Evolutionary conservation across 1,140 invertebrate species (phyloP), one percentile per base, ranked within the genome.

Genomic region (Drosophila kurseongensis): DNA sequence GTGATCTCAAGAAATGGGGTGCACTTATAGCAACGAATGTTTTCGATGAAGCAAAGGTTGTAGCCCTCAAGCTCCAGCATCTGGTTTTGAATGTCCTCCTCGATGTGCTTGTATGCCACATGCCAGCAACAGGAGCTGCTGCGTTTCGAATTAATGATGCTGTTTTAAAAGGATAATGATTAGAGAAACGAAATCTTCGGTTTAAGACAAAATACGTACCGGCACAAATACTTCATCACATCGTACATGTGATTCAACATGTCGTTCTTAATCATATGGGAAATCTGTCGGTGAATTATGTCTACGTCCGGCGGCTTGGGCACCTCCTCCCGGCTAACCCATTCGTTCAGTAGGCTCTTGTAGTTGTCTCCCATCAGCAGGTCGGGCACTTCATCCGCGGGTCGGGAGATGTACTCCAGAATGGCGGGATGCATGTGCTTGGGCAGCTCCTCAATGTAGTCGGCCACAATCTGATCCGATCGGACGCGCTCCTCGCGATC

Each of bases 221-320:
- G 56, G 48, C 83, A 88, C 7, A 89, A 45, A 29, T 88, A 60
- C 62, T 82, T 77, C 84, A 88, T 89, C 16, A 80, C 59, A n/a
- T 80, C 76, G 23, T 75, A 89, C 8, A 88, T 42, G 5, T 41
- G 63, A 0, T 67, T 40, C 38, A 66, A 10, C 12, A 75, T 27
- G 2, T 72, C 59, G 2, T 29, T 45, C 12, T 38, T 55, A 1
- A 84, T 45, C n/a, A 89, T 42, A 14, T 48, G 10, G 12, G 41
- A 65, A 1, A 89, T 67, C 42, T 75, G 62, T 9, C 8, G n/a
- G 16, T 65, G 58, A 45, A 89, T 68, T 9, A 80, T 14, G 2
- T 80, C 27, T 8, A 88, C 68, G 55, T 88, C 84, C 0, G 65
- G n/a, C 0, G 76, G 69, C 2, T 42, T 36, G 5, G 85, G 79